These are phyloP conservation scores for Poecilia gillii DNA, from an alignment of 2,797 vertebrate species.

Conservation along the genomic window DNA sequence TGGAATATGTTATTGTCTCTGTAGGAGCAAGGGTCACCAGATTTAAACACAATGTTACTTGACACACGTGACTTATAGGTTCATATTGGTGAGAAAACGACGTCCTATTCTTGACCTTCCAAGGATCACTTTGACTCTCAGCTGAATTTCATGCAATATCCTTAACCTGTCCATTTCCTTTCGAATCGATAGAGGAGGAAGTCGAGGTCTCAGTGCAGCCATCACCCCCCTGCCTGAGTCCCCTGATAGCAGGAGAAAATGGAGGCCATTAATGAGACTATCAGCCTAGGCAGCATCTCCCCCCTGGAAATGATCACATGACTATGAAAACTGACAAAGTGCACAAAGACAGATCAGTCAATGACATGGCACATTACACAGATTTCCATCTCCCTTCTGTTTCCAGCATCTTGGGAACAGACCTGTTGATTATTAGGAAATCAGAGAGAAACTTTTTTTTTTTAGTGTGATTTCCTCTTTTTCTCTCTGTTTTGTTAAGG, in stretches of 20 bases:
- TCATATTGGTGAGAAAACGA: not conserved
- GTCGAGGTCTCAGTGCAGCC: slow-evolving; percentile 45
- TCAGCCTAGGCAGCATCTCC: slow-evolving; percentile 61
- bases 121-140: slow-evolving; percentile 26
- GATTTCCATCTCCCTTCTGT: slow-evolving; percentile 33
- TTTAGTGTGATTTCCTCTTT: not conserved
- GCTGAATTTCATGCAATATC: slow-evolving; percentile 47
- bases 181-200: slow-evolving; percentile 52
- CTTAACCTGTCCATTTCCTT: slow-evolving; percentile 49
- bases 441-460: slow-evolving; percentile 1
- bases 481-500: slow-evolving; percentile 73
- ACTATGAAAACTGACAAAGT: slow-evolving; percentile 49
- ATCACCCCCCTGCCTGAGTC: slow-evolving; percentile 65
- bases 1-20: not conserved
- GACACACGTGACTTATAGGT: not conserved
- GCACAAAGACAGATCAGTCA: slow-evolving; percentile 53
- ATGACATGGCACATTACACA: slow-evolving; percentile 38
- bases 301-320: slow-evolving; percentile 66
- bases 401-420: slow-evolving; percentile 17
- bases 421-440: slow-evolving; percentile 21
- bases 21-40: not conserved
- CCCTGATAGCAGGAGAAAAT: slow-evolving; percentile 73
- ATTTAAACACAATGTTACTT: slow-evolving; percentile 18
- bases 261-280: slow-evolving; percentile 69
- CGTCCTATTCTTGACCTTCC: slow-evolving; percentile 10